Base-by-base conservation (phyloP, 2,888 invertebrate genomes). In the Romanomermis culicivorax region DNA sequence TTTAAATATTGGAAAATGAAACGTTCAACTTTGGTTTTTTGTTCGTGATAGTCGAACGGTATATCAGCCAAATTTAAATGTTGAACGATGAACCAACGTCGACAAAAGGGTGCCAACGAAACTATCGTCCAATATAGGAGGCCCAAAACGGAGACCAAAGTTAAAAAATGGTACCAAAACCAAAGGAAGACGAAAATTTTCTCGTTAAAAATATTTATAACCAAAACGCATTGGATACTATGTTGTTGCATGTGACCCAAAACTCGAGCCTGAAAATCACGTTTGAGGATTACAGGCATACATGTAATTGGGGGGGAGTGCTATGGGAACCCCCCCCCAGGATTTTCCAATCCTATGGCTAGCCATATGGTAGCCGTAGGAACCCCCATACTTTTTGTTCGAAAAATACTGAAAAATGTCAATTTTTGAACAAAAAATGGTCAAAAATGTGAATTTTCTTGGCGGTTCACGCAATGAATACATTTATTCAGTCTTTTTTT, bases 241-340 rank as follows among this genome's bases (percentile, higher is more conserved):
- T 65, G 64, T 52, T 64, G 61, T 54, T 67, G 66, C 29, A 66
- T 59, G 58, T 67, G 65, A 48, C 65, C 67, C 65, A 67, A 64
- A 4, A 67, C 64, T n/a, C 66, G 59, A 17, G 64, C 62, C 63
- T 61, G 48, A 51, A 36, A 7, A 36, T n/a, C n/a, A n/a, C n/a
- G n/a, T n/a, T n/a, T n/a, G n/a, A n/a, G n/a, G n/a, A n/a, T n/a
- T n/a, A n/a, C n/a, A n/a, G n/a, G n/a, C n/a, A n/a, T n/a, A n/a
- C n/a, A n/a, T n/a, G n/a, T n/a, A n/a, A n/a, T n/a, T n/a, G n/a
- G n/a, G n/a, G n/a, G n/a, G n/a, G n/a, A n/a, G n/a, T n/a, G n/a
- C n/a, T n/a, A n/a, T n/a, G n/a, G n/a, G n/a, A n/a, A n/a, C n/a
- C n/a, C n/a, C n/a, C n/a, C n/a, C n/a, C n/a, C n/a, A n/a, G n/a